phyloP scores from a whole-genome alignment of 2,797 vertebrate genomes.

The Hoplostethus mediterraneus region DNA sequence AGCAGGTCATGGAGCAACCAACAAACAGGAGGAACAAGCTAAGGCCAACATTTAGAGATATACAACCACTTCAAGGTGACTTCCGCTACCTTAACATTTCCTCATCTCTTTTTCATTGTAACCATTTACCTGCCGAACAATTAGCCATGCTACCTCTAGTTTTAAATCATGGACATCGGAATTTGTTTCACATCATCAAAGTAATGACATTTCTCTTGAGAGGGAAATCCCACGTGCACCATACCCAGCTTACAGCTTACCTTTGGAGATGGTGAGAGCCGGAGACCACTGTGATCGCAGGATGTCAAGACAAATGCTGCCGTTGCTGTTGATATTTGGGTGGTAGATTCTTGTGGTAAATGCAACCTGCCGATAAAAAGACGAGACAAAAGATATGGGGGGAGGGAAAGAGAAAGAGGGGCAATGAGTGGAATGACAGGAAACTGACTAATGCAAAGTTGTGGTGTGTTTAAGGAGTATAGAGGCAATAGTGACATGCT shows the following conservation, averaged over 20 bases:
- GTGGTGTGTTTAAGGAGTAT: neutral
- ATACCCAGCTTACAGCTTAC: constrained; percentile 62
- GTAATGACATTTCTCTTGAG: no score
- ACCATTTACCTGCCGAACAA: neutral
- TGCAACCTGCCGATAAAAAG: constrained; percentile 82
- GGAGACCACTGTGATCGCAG: constrained; percentile 89
- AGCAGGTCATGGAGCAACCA: neutral
- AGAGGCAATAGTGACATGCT: neutral
- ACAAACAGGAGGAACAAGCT: neutral
- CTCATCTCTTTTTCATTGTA: neutral
- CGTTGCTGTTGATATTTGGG: constrained; percentile 79
- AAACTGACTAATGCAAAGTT: constrained; percentile 25
- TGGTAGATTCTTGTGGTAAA: constrained; percentile 89
- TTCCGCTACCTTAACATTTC: no score
- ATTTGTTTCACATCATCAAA: no score
- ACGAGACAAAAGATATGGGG: constrained; percentile 10
- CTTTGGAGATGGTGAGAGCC: constrained; percentile 91
- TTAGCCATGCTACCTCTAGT: no score
- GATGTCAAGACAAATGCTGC: constrained; percentile 84
- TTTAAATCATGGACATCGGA: no score
- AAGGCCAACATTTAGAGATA: constrained; percentile 34
- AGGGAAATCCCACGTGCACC: no score
- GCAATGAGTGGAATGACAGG: constrained; percentile 28
- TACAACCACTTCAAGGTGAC: constrained; percentile 2
- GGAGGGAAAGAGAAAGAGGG: neutral